These are phyloP conservation scores for Drosophila prostipennis DNA, from an alignment of 2,888 invertebrate genomes.

Conservation along the genomic window DNA sequence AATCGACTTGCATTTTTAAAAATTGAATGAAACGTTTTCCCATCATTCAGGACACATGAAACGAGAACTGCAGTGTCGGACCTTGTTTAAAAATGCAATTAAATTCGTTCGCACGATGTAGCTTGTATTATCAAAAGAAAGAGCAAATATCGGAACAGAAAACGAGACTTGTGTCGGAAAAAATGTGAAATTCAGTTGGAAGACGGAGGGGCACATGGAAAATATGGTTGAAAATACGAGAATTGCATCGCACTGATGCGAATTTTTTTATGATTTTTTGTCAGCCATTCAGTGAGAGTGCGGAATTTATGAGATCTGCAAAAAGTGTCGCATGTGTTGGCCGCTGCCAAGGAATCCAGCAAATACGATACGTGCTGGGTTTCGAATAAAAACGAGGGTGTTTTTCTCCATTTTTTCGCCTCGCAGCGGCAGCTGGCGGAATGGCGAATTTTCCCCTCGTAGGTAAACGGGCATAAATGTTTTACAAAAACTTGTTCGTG, in stretches of 20 bases:
- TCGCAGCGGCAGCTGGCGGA: neutral
- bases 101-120: slow-evolving; percentile 16
- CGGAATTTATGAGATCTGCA: slow-evolving; percentile 45
- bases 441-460: neutral
- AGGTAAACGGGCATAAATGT: slow-evolving; percentile 29
- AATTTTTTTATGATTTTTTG: slow-evolving; percentile 28
- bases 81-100: slow-evolving; percentile 29
- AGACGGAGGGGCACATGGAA: slow-evolving; percentile 2
- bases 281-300: slow-evolving; percentile 36
- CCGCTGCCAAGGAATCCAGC: slow-evolving; percentile 31
- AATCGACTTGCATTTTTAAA: too few species aligned
- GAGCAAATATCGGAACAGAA: slow-evolving; percentile 11
- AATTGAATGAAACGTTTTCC: too few species aligned
- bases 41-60: too few species aligned
- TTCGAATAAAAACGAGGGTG: slow-evolving; percentile 11
- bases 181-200: slow-evolving; percentile 4
- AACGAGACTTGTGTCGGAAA: slow-evolving; percentile 1
- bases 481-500: slow-evolving; percentile 36
- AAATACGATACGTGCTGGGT: slow-evolving; percentile 26
- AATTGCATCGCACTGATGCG: slow-evolving; percentile 7
- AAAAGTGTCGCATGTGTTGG: slow-evolving; percentile 58
- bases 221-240: slow-evolving; percentile 26
- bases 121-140: slow-evolving; percentile 23
- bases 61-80: too few species aligned
- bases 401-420: neutral